Percentiles rank a stretch among this genome's conserved stretches.
These are phyloP conservation scores for Aix galericulata DNA, from an alignment of 2,113 vertebrate species.

Conservation along the genomic window DNA sequence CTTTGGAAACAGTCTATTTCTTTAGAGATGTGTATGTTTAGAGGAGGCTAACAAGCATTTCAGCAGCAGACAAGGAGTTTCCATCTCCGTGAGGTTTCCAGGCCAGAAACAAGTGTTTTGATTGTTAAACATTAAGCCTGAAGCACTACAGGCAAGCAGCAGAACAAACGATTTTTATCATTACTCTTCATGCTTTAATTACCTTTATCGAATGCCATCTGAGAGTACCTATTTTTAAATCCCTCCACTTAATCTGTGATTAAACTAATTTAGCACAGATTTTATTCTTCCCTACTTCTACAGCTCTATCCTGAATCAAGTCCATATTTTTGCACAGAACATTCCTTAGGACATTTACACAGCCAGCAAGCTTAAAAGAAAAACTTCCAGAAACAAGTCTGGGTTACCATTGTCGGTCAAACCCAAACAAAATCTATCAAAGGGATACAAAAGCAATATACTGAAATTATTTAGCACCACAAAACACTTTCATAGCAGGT, in stretches of 20 bases:
- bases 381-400: neutral
- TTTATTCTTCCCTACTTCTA: conserved; percentile 54
- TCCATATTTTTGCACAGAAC: neutral
- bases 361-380: conserved; percentile 12
- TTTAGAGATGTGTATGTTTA: neutral
- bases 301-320: conserved; percentile 47
- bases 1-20: neutral
- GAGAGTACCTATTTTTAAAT: conserved; percentile 78
- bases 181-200: conserved; percentile 76
- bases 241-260: conserved; percentile 66
- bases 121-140: conserved; percentile 24
- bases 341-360: neutral
- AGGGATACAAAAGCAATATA: neutral
- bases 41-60: neutral
- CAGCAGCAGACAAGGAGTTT: neutral
- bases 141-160: conserved; percentile 53
- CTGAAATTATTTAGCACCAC: neutral
- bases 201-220: conserved; percentile 71
- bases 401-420: neutral
- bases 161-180: conserved; percentile 64
- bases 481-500: neutral
- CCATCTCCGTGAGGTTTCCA: conserved; percentile 22
- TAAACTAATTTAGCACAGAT: conserved; percentile 69
- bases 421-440: neutral
- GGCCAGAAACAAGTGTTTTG: neutral